These are phyloP conservation scores for Eueides isabella DNA, from an alignment of 1,140 invertebrate genomes.

Conservation along the genomic window DNA sequence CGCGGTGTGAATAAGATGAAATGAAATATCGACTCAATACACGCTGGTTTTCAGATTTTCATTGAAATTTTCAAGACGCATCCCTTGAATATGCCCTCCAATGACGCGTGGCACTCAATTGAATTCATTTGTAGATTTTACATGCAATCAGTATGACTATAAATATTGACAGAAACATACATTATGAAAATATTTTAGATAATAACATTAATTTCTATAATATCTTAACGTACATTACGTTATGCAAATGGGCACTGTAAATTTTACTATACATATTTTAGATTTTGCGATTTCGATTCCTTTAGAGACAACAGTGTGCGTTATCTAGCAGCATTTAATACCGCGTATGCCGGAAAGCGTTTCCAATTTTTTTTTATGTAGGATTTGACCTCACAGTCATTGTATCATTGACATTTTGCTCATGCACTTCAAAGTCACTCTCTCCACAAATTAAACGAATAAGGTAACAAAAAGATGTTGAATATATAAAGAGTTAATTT, in stretches of 20 bases:
- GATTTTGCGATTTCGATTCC: too few species aligned
- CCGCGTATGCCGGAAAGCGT: too few species aligned
- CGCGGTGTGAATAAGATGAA: constrained; percentile 72
- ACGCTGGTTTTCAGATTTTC: constrained; percentile 60
- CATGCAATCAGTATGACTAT: constrained; percentile 25
- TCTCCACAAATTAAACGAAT: too few species aligned
- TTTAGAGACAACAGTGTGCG: too few species aligned
- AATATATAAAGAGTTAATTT: background rate
- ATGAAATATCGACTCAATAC: constrained; percentile 67
- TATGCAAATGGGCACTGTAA: too few species aligned
- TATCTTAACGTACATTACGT: too few species aligned
- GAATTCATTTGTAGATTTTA: constrained; percentile 30
- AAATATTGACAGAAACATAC: constrained; percentile 12
- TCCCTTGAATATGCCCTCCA: constrained; percentile 43
- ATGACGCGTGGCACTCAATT: constrained; percentile 35
- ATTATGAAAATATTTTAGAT: background rate
- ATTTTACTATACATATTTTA: too few species aligned
- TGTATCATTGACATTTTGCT: background rate
- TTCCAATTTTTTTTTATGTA: too few species aligned
- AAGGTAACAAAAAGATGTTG: constrained; percentile 7
- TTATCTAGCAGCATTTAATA: too few species aligned
- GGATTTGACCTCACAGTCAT: background rate
- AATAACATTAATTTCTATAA: too few species aligned
- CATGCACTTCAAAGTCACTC: too few species aligned
- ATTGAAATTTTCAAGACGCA: constrained; percentile 53